Evolutionary conservation across 2,888 invertebrate genomes (phyloP), one percentile per base, ranked within the genome.

Genomic region (Drosophila conformis): DNA sequence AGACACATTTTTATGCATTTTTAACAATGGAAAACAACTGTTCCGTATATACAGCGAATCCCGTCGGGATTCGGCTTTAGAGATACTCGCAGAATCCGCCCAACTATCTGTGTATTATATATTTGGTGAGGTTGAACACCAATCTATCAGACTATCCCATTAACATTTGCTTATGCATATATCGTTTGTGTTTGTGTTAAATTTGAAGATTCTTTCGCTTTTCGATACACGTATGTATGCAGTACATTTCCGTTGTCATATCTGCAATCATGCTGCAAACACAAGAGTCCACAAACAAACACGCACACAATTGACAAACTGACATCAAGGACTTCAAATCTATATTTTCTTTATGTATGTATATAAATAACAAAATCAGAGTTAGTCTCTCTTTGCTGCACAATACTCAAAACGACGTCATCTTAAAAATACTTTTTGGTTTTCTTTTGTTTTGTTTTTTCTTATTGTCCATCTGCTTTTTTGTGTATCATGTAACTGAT

Each of bases 401-500:
- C 48, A 74, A 51, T 49, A 63, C 75, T 63, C 68, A 57, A 69
- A 51, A 59, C 68, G 61, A 72, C 68, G 56, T 66, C 77, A 71
- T 72, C 77, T 68, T 59, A 68, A 68, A 80, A 67, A 80, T 67
- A 64, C 57, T 56, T 54, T 62, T 62, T 46, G 31, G 52, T 54
- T 42, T 21, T 29, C 8, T 15, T n/a, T 25, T 49, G 13, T 33
- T 27, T 18, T n/a, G 27, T 51, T 10, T n/a, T 11, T 25, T 49
- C 27, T 21, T 21, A 7, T 21, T 31, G 54, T 8, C 25, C 18
- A 29, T 15, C n/a, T 31, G 0, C 1, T 33, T 68, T 64, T 51
- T 65, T 59, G 60, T 52, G 49, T 65, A 58, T 62, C 66, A 76
- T 68, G 59, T 64, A 58, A 60, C 57, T 80, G 78, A 29, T 59